Evolutionary conservation across 2,888 invertebrate genomes (phyloP), one percentile per base, ranked within the genome.

Genomic region (Xanthia icteritia): DNA sequence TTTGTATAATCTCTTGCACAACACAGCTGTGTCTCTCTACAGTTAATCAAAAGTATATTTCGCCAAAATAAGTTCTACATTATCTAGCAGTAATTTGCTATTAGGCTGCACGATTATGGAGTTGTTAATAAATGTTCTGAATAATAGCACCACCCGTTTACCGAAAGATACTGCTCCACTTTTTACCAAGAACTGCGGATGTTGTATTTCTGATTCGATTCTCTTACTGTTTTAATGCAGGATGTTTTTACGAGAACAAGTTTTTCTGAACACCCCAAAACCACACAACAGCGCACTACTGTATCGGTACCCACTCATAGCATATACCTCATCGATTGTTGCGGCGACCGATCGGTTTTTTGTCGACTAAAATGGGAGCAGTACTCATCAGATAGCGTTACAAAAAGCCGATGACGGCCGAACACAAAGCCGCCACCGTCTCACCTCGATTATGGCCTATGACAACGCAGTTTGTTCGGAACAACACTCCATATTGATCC

Each of bases 401-500:
- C 93, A 96, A 96, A 96, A 96, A 96, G 91, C 91, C 92, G 96
- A 92, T 94, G 96, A 96, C 94, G 94, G 94, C 90, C 87, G 87
- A 89, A 51, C 90, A 89, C 96, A 96, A 96, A 95, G 96, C 93
- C 95, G 96, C 96, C 96, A 95, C 95, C 95, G 95, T 93, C 94
- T 91, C 92, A 92, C 94, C 93, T 96, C 96, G 96, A 96, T 96
- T 96, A 96, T 95, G 93, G 94, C 93, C 94, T 96, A 96, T 96
- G 96, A 96, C 96, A 95, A 95, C 94, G 96, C 96, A 94, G 92
- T 96, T 96, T 95, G 93, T 90, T 91, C 89, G 87, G 93, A 94
- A 94, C 95, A 95, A 95, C 96, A 94, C 95, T 92, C 96, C 96
- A 96, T 96, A 96, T 96, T 96, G 96, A 96, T 96, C 96, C 96